Base-by-base conservation (phyloP, 2,888 invertebrate species). In the Gryllus longicercus region DNA sequence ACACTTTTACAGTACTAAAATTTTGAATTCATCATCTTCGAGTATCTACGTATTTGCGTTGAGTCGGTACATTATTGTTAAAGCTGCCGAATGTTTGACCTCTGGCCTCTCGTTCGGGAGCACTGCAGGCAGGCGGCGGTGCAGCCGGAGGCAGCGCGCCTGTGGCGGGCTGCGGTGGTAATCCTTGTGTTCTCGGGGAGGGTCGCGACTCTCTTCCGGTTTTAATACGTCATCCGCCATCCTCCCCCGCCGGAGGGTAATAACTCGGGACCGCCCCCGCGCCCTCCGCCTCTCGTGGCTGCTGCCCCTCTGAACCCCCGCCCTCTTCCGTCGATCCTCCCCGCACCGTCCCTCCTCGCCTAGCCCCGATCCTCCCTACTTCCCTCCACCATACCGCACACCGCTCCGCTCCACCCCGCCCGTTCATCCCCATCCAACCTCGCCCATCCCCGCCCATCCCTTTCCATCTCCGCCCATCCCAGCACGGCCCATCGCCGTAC, bases 221-320 rank as follows among this genome's bases (percentile, higher is more conserved):
- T 63, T 63, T 63, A 63, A 63, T 63, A 63, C 63, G 63, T 63
- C 63, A 63, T 63, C 16, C 63, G 63, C 63, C 63, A n/a, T n/a
- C n/a, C 63, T 4, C 63, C 63, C 63, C n/a, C 63, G n/a, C 63
- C n/a, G 63, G n/a, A 63, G 63, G 63, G 63, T n/a, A 63, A 63
- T 63, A 63, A 63, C 63, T 63, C 38, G 38, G 1, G 16, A 5
- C n/a, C 63, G 63, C 16, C 63, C n/a, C 63, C 63, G 4, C 63
- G 16, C n/a, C 63, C 11, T 5, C n/a, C 21, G 21, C 21, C 21
- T 21, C 21, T 21, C 21, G 21, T 21, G 21, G 21, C 21, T 21
- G 21, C 21, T 21, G 21, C 21, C 21, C 21, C 21, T 21, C 21
- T 21, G 21, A 21, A 21, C 16, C 16, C n/a, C 63, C 63, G 4